Percentiles rank a stretch among this genome's conserved stretches.
phyloP scores from a whole-genome alignment of 2,888 invertebrate species.

The Sclerodermus sp. region DNA sequence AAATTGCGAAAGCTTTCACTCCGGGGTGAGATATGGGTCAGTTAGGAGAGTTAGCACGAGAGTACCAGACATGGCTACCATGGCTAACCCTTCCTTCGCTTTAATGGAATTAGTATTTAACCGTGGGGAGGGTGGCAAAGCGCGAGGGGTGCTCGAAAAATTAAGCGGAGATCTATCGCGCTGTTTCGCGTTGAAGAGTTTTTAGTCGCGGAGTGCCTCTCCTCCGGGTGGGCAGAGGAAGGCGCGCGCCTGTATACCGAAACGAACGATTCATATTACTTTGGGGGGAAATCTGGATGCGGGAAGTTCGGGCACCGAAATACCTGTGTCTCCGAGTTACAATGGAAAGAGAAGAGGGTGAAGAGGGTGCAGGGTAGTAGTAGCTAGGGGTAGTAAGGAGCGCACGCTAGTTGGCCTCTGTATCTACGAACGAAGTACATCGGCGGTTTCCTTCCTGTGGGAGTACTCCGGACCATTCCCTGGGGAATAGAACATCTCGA shows the following conservation, averaged over 20 bases:
- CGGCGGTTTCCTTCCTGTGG: slow-evolving; percentile 51
- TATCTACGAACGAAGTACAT: slow-evolving; percentile 40
- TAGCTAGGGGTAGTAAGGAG: too few species aligned
- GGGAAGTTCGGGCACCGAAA: slow-evolving; percentile 31
- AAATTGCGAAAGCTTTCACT: slow-evolving; percentile 49
- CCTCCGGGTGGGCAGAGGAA: background rate
- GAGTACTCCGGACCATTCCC: slow-evolving; percentile 25
- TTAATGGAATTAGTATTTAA: slow-evolving; percentile 59
- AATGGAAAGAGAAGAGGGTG: slow-evolving; percentile 6
- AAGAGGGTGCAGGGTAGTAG: too few species aligned
- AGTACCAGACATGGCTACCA: too few species aligned
- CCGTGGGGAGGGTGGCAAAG: slow-evolving; percentile 32
- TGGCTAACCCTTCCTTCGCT: slow-evolving; percentile 56
- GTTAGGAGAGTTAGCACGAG: slow-evolving; percentile 36
- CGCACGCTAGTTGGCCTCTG: slow-evolving; percentile 11
- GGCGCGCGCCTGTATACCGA: too few species aligned
- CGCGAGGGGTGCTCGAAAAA: slow-evolving; percentile 43
- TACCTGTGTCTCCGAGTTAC: slow-evolving; percentile 25
- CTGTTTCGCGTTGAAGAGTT: background rate
- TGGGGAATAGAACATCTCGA: slow-evolving; percentile 46
- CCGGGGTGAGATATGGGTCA: slow-evolving; percentile 59
- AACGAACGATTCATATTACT: too few species aligned
- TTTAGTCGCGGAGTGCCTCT: too few species aligned
- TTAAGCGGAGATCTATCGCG: slow-evolving; percentile 38
- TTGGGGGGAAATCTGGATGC: slow-evolving; percentile 27